These are phyloP conservation scores for Thermophis baileyi DNA, from an alignment of 2,113 vertebrate species.

Conservation along the genomic window DNA sequence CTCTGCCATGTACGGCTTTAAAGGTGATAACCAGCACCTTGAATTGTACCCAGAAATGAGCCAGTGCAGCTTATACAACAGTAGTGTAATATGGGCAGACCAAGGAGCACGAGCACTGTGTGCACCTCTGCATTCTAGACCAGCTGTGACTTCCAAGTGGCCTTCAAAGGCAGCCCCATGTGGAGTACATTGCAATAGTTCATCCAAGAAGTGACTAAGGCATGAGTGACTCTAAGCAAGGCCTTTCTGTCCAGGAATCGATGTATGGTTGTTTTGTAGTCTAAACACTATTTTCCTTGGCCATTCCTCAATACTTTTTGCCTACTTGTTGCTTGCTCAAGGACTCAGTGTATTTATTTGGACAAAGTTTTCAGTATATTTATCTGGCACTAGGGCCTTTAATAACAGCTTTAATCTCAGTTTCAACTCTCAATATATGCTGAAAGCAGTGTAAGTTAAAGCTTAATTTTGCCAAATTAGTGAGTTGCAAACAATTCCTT, in stretches of 20 bases:
- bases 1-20: neutral
- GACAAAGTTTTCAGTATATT: neutral
- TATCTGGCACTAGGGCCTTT: neutral
- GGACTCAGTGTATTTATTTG: neutral
- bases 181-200: neutral
- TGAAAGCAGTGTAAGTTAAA: neutral
- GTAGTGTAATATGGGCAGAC: neutral
- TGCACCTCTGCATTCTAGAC: neutral
- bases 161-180: neutral
- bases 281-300: neutral
- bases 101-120: neutral
- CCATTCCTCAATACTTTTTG: neutral
- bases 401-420: neutral
- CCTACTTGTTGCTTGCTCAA: neutral
- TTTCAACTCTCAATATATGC: neutral
- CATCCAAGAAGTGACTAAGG: neutral
- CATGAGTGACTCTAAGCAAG: neutral
- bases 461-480: neutral
- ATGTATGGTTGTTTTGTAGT: neutral
- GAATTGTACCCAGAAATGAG: neutral
- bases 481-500: neutral
- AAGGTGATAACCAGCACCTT: neutral
- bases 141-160: neutral
- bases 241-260: neutral
- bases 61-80: neutral